Base-by-base conservation (phyloP, 2,797 vertebrate species). In the Phrynocephalus guinanensis region DNA sequence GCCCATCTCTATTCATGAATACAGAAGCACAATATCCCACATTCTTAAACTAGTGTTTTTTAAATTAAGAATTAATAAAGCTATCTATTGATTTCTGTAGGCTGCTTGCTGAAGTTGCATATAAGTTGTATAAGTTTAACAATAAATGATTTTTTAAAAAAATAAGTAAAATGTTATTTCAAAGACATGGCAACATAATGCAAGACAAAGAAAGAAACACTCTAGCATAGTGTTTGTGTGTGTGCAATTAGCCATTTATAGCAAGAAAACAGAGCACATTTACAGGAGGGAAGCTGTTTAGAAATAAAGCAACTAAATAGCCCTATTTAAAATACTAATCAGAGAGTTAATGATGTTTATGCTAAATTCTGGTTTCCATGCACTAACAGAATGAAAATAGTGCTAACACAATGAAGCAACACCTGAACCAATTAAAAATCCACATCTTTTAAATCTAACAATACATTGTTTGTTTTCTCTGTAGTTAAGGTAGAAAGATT, bases 251-350 rank as follows among this genome's bases (percentile, higher is more conserved):
- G 33, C 33, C 33, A 33, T 33, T 33, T 33, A 33, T 33, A 33
- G 33, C 33, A 33, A 33, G 33, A 33, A 33, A 33, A 33, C 33
- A 33, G 33, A 50, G 13, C 71, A 76, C 72, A 68, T 82, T 82
- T 82, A 75, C 38, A 81, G 56, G 50, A 50, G 26, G 82, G 33
- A 87, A 75, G 71, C 70, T 87, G 80, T 75, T 87, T 82, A 87
- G 79, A 86, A 75, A 73, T 30, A 28, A 86, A 81, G 38, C 60
- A 82, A 77, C 22, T 67, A 82, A 86, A 79, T 56, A 82, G 72
- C 22, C 60, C 44, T 76, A 33, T 76, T 85, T 52, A 67, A 82
- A 81, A 76, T 81, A 48, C 70, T 63, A 76, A 87, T 79, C 38
- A 75, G 70, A 50, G 56, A 76, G 79, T 38, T 77, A 83, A 87